Base-by-base conservation (phyloP, 1,140 invertebrate genomes). In the Cyclina sinensis region DNA sequence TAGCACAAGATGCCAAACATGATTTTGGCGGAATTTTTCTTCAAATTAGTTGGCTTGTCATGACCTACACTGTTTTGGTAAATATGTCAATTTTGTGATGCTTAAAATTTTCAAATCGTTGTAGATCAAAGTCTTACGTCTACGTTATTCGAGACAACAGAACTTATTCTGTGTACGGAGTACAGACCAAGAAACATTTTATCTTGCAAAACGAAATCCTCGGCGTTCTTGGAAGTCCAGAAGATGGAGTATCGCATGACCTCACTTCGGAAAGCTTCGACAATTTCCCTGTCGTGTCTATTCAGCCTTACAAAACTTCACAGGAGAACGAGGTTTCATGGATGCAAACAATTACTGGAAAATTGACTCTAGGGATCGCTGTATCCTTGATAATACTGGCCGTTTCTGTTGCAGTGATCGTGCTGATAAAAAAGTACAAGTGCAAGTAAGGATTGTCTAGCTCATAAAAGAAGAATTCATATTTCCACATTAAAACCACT, bases 101-200 rank as follows among this genome's bases (percentile, higher is more conserved):
- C 16, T 46, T 46, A 68, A 12, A n/a, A 11, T 3, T 39, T 48
- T 78, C 30, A 18, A 54, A 27, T 14, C 57, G 14, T 51, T 84
- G n/a, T n/a, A 88, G 86, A 16, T 88, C 86, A 43, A 74, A 76
- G 68, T 54, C 86, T 11, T 88, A 82, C 78, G 21, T 88, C 21
- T 88, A 82, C 27, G 79, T 88, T 14, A 59, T 88, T 11, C 65
- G 70, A 27, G 48, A 46, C 27, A 83, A 59, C 5, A n/a, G 24
- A 5, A 74, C 79, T 30, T 27, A 88, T 37, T 57, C 24, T 24
- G 16, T 88, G 5, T 32, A 14, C n/a, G 79, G 32, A 37, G 62
- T 88, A 57, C 24, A 59, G 39, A 54, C 11, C 27, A 54, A 39
- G 32, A 88, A 88, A 59, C 24, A 82, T 2, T 88, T 51, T 57